Base-by-base conservation (phyloP, 2,113 vertebrate genomes). In the Dunckerocampus dactyliophorus region DNA sequence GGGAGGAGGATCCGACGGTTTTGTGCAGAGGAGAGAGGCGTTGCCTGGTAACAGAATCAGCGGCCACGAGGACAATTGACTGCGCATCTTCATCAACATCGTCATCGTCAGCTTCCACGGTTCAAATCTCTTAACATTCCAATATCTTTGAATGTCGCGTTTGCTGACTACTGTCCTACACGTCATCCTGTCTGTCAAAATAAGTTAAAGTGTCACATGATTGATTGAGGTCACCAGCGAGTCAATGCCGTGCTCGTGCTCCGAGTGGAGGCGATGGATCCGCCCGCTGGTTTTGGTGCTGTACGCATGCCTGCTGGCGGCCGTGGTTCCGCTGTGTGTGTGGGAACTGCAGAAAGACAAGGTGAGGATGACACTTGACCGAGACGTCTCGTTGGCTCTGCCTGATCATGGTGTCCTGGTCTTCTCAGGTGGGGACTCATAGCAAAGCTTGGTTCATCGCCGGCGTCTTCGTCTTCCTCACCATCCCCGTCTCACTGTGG, bases 391-490 rank as follows among this genome's bases (percentile, higher is more conserved):
- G 6, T 15, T 24, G 22, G 31, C 13, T 51, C 49, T 8, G 21
- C 20, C 49, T 24, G 15, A 20, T 24, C 21, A 24, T 5, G 19
- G 20, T 0, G 10, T 54, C 12, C 31, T 39, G 21, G 16, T 57
- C 21, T 65, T 12, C 58, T 2, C 77, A 98, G 96, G 94, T 95
- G 47, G 92, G 93, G 72, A 94, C 95, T 59, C 94, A 95, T 68
- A 96, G 93, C 20, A 96, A 98, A 83, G 94, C 95, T 19, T 99
- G 95, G 95, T 98, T 99, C 85, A 97, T 97, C 0, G 95, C 96
- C 24, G 94, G 94, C 0, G 87, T 99, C 62, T 99, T 99, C 67
- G 87, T 99, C 14, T 92, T 99, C 2, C 90, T 99, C 86, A 99
- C 96, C 2, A 92, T 99, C 77, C 95, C 95, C 0, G 89, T 99